phyloP scores from a whole-genome alignment of 2,113 vertebrate genomes.

The Albula glossodonta region DNA sequence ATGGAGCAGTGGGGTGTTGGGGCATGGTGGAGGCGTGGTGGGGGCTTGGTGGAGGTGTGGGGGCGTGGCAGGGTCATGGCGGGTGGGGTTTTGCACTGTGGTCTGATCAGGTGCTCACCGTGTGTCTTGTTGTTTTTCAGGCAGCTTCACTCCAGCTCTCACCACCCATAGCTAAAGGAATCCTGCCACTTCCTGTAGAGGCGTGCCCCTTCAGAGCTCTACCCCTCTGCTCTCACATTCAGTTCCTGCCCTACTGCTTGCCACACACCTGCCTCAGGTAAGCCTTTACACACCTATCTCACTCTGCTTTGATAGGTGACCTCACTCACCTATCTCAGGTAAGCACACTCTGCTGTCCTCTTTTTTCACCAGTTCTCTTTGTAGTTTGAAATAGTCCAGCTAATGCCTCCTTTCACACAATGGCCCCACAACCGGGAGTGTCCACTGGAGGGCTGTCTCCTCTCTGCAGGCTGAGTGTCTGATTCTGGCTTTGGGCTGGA shows the following conservation, averaged over 20 bases:
- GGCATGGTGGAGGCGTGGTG: too few species aligned
- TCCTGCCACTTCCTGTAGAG: neutral
- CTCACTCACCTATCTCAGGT: slow-evolving; percentile 3
- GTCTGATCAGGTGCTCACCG: too few species aligned
- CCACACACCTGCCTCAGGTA: slow-evolving; percentile 3
- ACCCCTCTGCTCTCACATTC: neutral
- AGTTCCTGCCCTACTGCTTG: neutral
- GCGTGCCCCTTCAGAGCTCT: neutral
- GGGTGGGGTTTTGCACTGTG: too few species aligned
- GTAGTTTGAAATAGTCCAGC: too few species aligned
- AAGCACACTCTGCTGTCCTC: neutral
- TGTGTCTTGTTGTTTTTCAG: neutral
- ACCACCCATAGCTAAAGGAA: neutral
- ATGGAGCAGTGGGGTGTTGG: too few species aligned
- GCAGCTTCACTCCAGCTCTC: neutral
- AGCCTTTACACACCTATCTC: neutral
- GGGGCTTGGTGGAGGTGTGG: neutral
- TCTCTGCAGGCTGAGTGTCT: too few species aligned
- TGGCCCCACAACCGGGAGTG: too few species aligned
- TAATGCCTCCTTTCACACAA: too few species aligned
- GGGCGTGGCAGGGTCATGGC: neutral
- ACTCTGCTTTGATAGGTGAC: too few species aligned
- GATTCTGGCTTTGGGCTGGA: too few species aligned
- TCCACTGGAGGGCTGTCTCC: too few species aligned
- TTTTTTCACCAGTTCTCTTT: neutral